phyloP scores from a whole-genome alignment of 2,113 vertebrate species.

The Pionites leucogaster region DNA sequence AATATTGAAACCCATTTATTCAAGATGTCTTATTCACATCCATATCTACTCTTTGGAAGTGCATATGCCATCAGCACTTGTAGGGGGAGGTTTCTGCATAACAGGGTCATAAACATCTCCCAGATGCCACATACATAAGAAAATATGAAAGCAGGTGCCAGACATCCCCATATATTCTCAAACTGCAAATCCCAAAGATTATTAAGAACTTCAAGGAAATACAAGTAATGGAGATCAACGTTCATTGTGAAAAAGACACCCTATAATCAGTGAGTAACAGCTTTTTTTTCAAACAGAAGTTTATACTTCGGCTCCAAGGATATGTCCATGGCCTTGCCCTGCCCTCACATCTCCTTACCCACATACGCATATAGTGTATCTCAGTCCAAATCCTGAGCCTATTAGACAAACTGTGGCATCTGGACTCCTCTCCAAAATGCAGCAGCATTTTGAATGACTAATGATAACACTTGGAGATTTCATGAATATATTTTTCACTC shows the following conservation, averaged over 20 bases:
- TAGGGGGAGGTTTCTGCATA: neutral
- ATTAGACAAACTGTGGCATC: neutral
- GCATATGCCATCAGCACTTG: neutral
- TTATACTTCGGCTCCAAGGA: neutral
- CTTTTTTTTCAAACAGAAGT: neutral
- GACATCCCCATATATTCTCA: neutral
- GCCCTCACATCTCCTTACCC: neutral
- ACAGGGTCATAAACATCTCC: neutral
- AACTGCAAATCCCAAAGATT: neutral
- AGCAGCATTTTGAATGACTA: neutral
- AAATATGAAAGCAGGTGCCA: neutral
- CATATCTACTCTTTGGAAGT: neutral
- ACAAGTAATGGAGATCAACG: neutral
- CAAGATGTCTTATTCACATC: neutral
- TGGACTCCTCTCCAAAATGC: neutral
- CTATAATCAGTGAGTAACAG: neutral
- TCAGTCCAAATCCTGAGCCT: neutral
- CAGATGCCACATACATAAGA: neutral
- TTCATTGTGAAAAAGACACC: neutral
- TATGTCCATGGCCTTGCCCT: no score
- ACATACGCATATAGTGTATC: neutral
- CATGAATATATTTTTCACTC: neutral
- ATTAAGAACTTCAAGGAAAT: neutral
- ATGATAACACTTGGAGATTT: neutral
- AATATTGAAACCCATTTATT: neutral